These are phyloP conservation scores for Magallana angulata DNA, from an alignment of 1,140 invertebrate genomes.

Conservation along the genomic window DNA sequence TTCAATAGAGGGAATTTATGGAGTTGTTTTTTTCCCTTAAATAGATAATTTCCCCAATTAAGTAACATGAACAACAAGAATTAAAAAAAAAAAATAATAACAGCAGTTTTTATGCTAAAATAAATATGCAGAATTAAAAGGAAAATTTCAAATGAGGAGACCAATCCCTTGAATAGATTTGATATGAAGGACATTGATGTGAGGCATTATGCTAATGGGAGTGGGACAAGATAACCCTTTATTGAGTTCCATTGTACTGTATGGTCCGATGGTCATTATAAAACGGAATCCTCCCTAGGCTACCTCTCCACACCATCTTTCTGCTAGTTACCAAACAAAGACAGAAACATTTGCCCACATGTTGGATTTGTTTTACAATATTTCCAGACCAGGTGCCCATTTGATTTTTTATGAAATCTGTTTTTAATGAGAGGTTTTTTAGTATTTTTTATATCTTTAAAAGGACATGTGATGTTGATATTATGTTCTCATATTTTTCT, in stretches of 20 bases:
- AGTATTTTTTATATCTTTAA: conserved; percentile 3
- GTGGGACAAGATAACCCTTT: neutral
- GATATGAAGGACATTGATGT: neutral
- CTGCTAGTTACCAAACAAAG: conserved; percentile 19
- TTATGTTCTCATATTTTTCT: neutral
- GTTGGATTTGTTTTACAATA: conserved; percentile 34
- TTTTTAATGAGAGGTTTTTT: conserved; percentile 18
- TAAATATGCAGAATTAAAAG: too few species aligned
- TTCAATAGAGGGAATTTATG: neutral
- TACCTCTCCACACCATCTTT: conserved; percentile 4
- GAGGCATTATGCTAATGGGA: conserved; percentile 1
- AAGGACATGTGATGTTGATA: neutral
- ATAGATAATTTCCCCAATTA: too few species aligned
- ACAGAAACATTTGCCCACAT: conserved; percentile 26
- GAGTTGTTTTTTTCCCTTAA: too few species aligned
- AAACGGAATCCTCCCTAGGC: neutral
- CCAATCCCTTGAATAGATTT: neutral
- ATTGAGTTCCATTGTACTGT: neutral
- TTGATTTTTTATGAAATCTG: conserved; percentile 30
- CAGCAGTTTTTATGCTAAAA: too few species aligned
- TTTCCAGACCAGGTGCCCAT: conserved; percentile 16
- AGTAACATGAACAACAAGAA: too few species aligned
- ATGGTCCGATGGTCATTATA: neutral
- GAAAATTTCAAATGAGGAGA: too few species aligned
- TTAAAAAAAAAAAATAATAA: too few species aligned